Base-by-base conservation (phyloP, 2,797 vertebrate species). In the Loris lydekkerianus region DNA sequence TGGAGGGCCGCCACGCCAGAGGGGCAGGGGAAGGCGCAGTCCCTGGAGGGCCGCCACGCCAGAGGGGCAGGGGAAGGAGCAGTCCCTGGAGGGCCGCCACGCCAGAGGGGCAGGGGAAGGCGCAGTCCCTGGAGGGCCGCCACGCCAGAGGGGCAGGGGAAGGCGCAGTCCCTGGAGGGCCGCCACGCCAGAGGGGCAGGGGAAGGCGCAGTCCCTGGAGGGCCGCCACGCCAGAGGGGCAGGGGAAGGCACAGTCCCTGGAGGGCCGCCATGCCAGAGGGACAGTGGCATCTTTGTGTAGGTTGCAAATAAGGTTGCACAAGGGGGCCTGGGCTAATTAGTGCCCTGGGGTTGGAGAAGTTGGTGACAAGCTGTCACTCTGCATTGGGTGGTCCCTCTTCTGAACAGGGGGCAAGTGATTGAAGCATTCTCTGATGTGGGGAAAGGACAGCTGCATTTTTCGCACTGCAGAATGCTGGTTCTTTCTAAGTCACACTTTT, bases 331-430 rank as follows among this genome's bases (percentile, higher is more conserved):
- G 81, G 96, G 58, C 88, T 95, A 58, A 92, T 93, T 78, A 95
- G 86, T 46, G 15, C 8, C 25, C 65, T 73, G 0, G 7, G 37
- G 86, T 84, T 94, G 72, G 81, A 92, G 96, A 97, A 95, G 89
- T 9, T 93, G 90, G 70, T 96, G 87, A 97, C 89, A 93, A 89
- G 93, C 90, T 97, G 94, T 91, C 89, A 85, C 89, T 91, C 87
- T 81, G 89, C 37, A 90, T 97, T 72, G 88, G 43, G 89, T 10
- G 18, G 89, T 72, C 92, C 88, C 31, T 65, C 95, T 95, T 97
- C 80, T 95, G 82, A 98, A 97, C 98, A 98, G 96, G 97, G 11
- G 97, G 94, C 72, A 96, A 93, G 31, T 65, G 97, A 97, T 23
- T 96, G 97, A 94, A 87, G 92, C 93, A 81, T 95, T 91, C 86